Conservation (phyloP, 2,797 vertebrate species). For the Halcyon badia region DNA sequence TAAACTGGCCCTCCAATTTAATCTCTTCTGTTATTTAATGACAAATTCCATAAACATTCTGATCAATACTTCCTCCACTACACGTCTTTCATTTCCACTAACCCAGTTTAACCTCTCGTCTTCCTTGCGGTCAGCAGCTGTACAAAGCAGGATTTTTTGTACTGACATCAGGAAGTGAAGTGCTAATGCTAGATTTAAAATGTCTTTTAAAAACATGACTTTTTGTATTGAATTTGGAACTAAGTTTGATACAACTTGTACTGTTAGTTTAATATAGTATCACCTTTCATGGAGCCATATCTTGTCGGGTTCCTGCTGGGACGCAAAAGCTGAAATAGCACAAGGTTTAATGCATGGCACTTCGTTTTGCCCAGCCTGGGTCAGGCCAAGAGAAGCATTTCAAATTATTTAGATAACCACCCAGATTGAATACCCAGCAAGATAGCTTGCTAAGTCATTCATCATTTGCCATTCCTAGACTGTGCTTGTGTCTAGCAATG, state of each 20-base stretch:
- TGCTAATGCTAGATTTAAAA: slow-evolving; percentile 33
- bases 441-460: slow-evolving; percentile 68
- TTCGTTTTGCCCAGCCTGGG: slow-evolving; percentile 48
- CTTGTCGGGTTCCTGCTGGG: slow-evolving; percentile 56
- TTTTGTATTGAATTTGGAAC: slow-evolving; percentile 62
- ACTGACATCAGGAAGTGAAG: slow-evolving; percentile 57
- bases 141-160: slow-evolving; percentile 32
- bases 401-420: slow-evolving; percentile 68
- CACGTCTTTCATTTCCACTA: not conserved
- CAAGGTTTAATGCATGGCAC: slow-evolving; percentile 51
- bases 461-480: slow-evolving; percentile 71
- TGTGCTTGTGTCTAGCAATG: slow-evolving; percentile 41
- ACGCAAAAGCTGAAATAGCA: slow-evolving; percentile 51
- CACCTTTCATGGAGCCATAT: slow-evolving; percentile 39
- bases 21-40: slow-evolving; percentile 72
- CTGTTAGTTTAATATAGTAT: slow-evolving; percentile 65
- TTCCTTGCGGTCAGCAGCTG: slow-evolving; percentile 58
- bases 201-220: not conserved
- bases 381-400: slow-evolving; percentile 72
- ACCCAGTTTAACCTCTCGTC: slow-evolving; percentile 67
- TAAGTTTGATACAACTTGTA: slow-evolving; percentile 57
- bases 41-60: slow-evolving; percentile 77
- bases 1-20: slow-evolving; percentile 58
- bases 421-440: slow-evolving; percentile 66
- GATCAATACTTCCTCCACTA: slow-evolving; percentile 73